Evolutionary conservation across 2,797 vertebrate genomes (phyloP).

Genomic region (Centroberyx gerrardi): DNA sequence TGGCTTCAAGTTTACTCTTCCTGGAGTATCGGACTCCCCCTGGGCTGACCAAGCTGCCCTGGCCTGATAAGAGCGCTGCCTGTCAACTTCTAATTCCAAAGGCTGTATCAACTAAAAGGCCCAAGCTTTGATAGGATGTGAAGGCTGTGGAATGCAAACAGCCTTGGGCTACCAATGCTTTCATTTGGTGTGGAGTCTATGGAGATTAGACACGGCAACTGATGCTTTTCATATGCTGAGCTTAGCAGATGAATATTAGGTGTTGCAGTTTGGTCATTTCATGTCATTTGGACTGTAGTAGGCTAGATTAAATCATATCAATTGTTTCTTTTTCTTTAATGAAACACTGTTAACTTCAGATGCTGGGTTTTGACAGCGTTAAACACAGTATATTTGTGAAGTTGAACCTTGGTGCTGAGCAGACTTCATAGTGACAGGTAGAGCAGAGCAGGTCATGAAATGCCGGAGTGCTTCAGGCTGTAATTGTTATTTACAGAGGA

Average conservation of each 20-base stretch:
- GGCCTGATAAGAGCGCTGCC: conserved; percentile 10
- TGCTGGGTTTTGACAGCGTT: background rate
- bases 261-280: background rate
- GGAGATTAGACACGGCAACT: background rate
- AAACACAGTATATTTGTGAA: background rate
- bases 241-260: background rate
- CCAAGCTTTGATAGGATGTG: conserved; percentile 1
- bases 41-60: background rate
- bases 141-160: background rate
- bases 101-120: background rate
- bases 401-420: background rate
- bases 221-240: background rate
- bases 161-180: background rate
- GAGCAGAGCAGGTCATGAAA: background rate
- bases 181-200: background rate
- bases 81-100: conserved; percentile 16
- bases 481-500: background rate
- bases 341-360: background rate
- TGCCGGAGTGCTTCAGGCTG: background rate
- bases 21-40: background rate
- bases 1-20: conserved; percentile 10
- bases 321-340: no score
- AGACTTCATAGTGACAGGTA: background rate
- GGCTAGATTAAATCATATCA: no score
- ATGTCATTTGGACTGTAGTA: background rate